These are phyloP conservation scores for Tichodroma muraria DNA, from an alignment of 2,113 vertebrate species.

Conservation along the genomic window DNA sequence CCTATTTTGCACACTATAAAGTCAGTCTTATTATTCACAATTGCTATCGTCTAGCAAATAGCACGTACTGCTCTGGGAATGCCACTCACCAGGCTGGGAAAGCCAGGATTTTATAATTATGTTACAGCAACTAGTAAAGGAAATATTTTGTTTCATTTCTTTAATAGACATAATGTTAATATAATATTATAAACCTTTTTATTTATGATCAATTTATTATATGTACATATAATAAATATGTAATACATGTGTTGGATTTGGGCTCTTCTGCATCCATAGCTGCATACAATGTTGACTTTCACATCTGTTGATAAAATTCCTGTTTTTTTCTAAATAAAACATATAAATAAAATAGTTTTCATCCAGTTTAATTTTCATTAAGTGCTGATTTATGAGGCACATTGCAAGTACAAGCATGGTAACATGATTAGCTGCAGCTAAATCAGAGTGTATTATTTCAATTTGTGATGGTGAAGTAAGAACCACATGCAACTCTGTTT, in stretches of 20 bases:
- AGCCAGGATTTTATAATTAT: not conserved
- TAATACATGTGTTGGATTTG: not conserved
- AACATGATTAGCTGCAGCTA: not conserved
- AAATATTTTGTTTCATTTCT: not conserved
- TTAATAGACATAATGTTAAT: not conserved
- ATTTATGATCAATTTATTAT: not conserved
- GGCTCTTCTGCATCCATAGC: not conserved
- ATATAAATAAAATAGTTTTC: not conserved
- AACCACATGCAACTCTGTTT: not conserved
- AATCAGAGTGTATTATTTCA: not conserved
- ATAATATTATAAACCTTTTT: not conserved
- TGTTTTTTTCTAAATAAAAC: not conserved
- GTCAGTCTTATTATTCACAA: not conserved
- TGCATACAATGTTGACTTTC: not conserved
- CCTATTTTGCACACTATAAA: not conserved
- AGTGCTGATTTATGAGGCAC: not conserved
- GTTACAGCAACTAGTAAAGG: not conserved
- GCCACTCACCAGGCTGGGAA: not conserved
- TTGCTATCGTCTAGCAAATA: not conserved
- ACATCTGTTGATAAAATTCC: not conserved
- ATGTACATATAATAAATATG: not conserved
- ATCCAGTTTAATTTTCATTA: not conserved
- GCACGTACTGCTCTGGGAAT: not conserved
- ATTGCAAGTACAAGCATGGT: not conserved
- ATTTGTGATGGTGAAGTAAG: not conserved